Conservation (phyloP, 2,113 vertebrate species). For the Xiphorhynchus elegans region DNA sequence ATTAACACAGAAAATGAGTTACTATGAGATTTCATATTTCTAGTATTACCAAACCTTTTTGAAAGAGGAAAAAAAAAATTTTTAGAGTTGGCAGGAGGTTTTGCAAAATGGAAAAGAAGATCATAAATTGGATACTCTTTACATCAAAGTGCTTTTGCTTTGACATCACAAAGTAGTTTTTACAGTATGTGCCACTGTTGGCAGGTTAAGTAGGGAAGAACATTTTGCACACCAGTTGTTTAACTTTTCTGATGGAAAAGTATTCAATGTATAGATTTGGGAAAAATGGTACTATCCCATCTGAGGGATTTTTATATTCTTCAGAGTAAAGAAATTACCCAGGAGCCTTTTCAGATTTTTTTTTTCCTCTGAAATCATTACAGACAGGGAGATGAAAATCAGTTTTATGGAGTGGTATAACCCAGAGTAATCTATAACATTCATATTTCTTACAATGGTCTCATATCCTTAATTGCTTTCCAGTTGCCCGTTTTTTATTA, state of each 20-base stretch:
- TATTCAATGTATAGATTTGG: not conserved
- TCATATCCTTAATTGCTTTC: not conserved
- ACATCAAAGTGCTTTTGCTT: conserved; percentile 8
- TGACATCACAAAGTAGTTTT: conserved; percentile 18
- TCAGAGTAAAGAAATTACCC: not conserved
- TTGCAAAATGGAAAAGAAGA: conserved; percentile 3
- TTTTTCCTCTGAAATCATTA: not conserved
- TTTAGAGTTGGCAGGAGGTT: not conserved
- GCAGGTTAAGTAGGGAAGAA: not conserved
- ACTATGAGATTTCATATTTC: not conserved
- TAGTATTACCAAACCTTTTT: not conserved
- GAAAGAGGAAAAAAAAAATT: not conserved
- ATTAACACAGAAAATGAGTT: not conserved
- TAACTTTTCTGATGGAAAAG: not conserved
- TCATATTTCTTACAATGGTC: not conserved
- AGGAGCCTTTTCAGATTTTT: not conserved
- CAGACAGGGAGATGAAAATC: not conserved
- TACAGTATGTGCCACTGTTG: not conserved
- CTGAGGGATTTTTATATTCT: not conserved
- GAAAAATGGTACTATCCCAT: not conserved
- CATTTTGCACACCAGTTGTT: not conserved
- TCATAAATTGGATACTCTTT: not conserved
- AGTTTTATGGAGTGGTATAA: not conserved
- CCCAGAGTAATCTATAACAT: not conserved
- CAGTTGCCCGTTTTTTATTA: not conserved